Evolutionary conservation across 2,888 invertebrate species (phyloP), one percentile per base, ranked within the genome.

Genomic region (Ecliptopera silaceata): DNA sequence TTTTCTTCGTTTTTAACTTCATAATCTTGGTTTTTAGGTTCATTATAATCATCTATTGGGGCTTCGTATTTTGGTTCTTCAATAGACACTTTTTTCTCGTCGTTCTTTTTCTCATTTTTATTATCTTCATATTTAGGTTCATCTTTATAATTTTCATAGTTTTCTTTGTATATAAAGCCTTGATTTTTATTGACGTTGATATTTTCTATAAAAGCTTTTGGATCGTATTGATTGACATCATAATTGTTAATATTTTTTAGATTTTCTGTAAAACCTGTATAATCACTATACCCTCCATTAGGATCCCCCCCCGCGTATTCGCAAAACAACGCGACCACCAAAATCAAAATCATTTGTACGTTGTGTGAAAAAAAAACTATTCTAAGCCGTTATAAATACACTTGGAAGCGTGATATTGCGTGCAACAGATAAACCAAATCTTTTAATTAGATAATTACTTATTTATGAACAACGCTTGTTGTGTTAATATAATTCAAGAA

Each of bases 261-360:
- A 45, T 45, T 34, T 5, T 36, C 18, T 6, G 45, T 0, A 1
- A 58, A 1, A 41, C 49, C 45, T n/a, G 22, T 32, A 36, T 43
- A 47, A 2, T 29, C 18, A 32, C 48, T 34, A 20, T 46, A 26
- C 15, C 34, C 41, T 18, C 42, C 15, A 2, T 17, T 11, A 13
- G 18, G 39, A 5, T 42, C 45, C 18, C 18, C 46, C 3, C 50
- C 39, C 8, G 36, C 36, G 42, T 49, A 54, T 11, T 41, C 18
- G 4, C 36, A 29, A 12, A 58, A 42, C 36, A 58, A 47, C 20
- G 42, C 49, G 20, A 42, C 39, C 4, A 42, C 29, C 31, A 45
- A 45, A 18, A 50, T 22, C 29, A 54, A 36, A 22, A 50, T 42
- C 58, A 54, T 58, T 54, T 45, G 41, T 12, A 38, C 29, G 6